phyloP scores from a whole-genome alignment of 2,888 invertebrate genomes.

The Thecophora atra region DNA sequence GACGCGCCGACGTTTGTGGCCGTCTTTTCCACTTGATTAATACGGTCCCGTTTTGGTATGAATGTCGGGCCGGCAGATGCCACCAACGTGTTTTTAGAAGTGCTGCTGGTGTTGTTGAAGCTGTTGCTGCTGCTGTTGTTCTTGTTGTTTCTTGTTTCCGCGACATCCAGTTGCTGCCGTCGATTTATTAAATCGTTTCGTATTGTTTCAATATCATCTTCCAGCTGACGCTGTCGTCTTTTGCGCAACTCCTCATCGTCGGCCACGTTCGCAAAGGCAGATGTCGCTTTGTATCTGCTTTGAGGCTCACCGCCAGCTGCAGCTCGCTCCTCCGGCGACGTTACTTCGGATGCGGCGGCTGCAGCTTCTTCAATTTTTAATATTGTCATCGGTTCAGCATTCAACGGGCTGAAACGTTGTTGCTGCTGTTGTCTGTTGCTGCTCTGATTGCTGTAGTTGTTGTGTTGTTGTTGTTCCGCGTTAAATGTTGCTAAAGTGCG shows the following conservation, averaged over 20 bases:
- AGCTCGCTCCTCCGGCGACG: background rate
- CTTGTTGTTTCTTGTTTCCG: conserved; percentile 40
- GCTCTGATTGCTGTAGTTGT: conserved; percentile 31
- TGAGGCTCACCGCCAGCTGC: conserved; percentile 13
- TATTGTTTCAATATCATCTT: conserved; percentile 61
- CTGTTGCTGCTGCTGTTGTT: conserved; percentile 41
- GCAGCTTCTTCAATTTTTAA: conserved; percentile 62
- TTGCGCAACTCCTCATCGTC: conserved; percentile 54
- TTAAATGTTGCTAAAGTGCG: conserved; percentile 51
- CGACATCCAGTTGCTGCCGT: conserved; percentile 48
- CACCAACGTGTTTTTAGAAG: conserved; percentile 47
- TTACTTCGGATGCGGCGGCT: conserved; percentile 29
- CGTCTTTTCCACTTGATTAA: conserved; percentile 56
- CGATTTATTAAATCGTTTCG: conserved; percentile 51
- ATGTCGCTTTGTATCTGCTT: background rate
- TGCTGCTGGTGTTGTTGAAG: conserved; percentile 22
- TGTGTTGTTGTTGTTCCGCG: conserved; percentile 44
- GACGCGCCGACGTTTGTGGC: conserved; percentile 43
- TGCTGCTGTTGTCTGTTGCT: conserved; percentile 37
- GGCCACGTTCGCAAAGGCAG: conserved; percentile 16
- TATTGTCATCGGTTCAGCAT: conserved; percentile 49
- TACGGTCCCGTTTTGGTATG: conserved; percentile 62
- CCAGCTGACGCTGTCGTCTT: conserved; percentile 60
- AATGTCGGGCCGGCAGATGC: conserved; percentile 45
- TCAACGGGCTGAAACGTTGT: conserved; percentile 51